Base-by-base conservation (phyloP, 2,888 invertebrate genomes). In the Lobophora halterata region DNA sequence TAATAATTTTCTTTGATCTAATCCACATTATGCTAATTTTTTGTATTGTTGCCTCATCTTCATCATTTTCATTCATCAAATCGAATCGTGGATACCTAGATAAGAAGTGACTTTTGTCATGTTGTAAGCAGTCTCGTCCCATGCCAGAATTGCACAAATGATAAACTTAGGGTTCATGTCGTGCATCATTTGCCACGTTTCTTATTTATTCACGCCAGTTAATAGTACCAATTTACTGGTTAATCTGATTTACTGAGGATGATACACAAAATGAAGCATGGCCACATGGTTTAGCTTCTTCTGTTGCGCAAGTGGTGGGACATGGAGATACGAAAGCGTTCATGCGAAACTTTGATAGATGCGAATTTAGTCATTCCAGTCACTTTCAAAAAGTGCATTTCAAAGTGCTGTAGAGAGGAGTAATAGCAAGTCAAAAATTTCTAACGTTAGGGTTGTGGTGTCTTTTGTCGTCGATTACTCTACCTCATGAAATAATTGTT, bases 101-200 rank as follows among this genome's bases (percentile, higher is more conserved):
- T n/a, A n/a, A n/a, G n/a, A n/a, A n/a, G 23, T 10, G 19, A 13
- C 23, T 25, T 2, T 25, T n/a, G 21, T 5, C 9, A 26, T 48
- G 40, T 31, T 26, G 45, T 37, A 49, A 51, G 24, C 20, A 21
- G 6, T 25, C 39, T 20, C 34, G 26, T 29, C 25, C 46, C 47
- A 49, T 49, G 51, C 50, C 42, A 52, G 52, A 58, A 65, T 72
- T 69, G 72, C 69, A 69, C 63, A 72, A 74, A 69, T 74, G 66
- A 70, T 61, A 58, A 65, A 64, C 64, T 67, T 61, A 46, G 52
- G 46, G 46, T 54, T 40, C 50, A 60, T 61, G 68, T 81, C 82
- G 82, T 82, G 82, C 80, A 67, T 76, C 75, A 72, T 72, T 71
- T 71, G 61, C 65, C 77, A 71, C 70, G 76, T 65, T 73, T 62